These are phyloP conservation scores for Stegodyphus dumicola DNA, from an alignment of 1,140 invertebrate species.

Conservation along the genomic window DNA sequence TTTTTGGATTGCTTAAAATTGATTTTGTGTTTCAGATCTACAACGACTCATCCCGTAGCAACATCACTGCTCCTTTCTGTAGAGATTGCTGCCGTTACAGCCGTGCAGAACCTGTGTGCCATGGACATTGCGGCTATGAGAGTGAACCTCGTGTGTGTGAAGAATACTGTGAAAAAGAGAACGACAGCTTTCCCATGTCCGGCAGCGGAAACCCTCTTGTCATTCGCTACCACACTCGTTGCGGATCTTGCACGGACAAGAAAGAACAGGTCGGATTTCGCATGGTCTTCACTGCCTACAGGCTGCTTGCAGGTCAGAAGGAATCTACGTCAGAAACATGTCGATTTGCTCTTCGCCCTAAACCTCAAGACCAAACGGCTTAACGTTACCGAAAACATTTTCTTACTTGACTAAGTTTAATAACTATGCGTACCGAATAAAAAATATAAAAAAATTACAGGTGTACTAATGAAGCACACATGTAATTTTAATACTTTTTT, in stretches of 20 bases:
- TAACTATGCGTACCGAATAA: too few species aligned
- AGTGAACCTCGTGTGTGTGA: slow-evolving; percentile 34
- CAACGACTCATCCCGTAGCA: slow-evolving; percentile 33
- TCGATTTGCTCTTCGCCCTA: too few species aligned
- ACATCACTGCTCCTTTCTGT: slow-evolving; percentile 21
- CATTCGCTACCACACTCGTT: slow-evolving; percentile 40
- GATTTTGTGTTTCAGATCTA: slow-evolving; percentile 24
- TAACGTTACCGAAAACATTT: too few species aligned
- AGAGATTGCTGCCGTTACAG: slow-evolving; percentile 29
- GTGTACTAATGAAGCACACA: too few species aligned
- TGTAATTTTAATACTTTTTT: too few species aligned
- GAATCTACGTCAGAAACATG: too few species aligned
- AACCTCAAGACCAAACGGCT: too few species aligned
- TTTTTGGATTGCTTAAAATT: background rate
- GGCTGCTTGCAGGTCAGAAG: slow-evolving; percentile 18
- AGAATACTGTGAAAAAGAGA: slow-evolving; percentile 35
- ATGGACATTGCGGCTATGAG: slow-evolving; percentile 31
- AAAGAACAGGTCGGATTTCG: slow-evolving; percentile 40
- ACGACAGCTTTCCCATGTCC: background rate
- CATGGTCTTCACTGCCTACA: slow-evolving; percentile 50
- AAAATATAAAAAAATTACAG: too few species aligned
- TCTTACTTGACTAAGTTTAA: too few species aligned
- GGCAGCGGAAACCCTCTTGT: background rate
- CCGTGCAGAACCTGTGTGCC: slow-evolving; percentile 4
- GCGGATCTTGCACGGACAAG: slow-evolving; percentile 24